These are phyloP conservation scores for Notodonta ziczac DNA, from an alignment of 2,888 invertebrate species.

Conservation along the genomic window DNA sequence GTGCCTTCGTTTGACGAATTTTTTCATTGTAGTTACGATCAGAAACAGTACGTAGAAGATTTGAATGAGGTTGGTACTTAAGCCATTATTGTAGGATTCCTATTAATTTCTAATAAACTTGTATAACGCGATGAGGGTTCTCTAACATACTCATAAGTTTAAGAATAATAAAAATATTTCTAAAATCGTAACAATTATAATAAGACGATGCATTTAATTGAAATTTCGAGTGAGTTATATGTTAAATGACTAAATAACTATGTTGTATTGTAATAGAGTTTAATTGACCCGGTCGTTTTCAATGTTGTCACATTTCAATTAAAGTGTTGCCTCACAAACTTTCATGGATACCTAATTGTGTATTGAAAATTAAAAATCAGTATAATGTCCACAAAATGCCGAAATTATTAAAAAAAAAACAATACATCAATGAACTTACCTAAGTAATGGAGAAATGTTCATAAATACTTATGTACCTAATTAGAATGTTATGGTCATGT, in stretches of 20 bases:
- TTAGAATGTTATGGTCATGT: too few relatives aligned
- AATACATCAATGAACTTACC: too few relatives aligned
- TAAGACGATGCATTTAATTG: slow-evolving; percentile 43
- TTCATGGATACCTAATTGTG: too few relatives aligned
- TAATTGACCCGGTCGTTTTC: too few relatives aligned
- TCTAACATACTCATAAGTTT: slow-evolving; percentile 44
- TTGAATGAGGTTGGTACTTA: slow-evolving; percentile 56
- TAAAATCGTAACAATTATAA: slow-evolving; percentile 18
- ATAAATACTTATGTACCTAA: too few relatives aligned
- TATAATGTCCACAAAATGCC: too few relatives aligned
- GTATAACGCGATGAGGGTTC: slow-evolving; percentile 31
- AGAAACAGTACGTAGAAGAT: slow-evolving; percentile 37
- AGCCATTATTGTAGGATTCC: slow-evolving; percentile 23
- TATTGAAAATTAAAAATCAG: too few relatives aligned
- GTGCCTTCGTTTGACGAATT: slow-evolving; percentile 43
- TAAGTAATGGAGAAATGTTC: too few relatives aligned
- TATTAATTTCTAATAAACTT: slow-evolving; percentile 23
- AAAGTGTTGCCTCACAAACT: too few relatives aligned
- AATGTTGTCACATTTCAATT: too few relatives aligned
- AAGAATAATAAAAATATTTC: slow-evolving; percentile 36
- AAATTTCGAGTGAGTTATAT: slow-evolving; percentile 22
- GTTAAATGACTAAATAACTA: neutral
- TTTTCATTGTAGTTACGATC: slow-evolving; percentile 8
- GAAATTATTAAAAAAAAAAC: too few relatives aligned
- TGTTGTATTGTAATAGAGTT: too few relatives aligned